Conservation (phyloP, 2,797 vertebrate genomes). For the Notolepis coatsorum region DNA sequence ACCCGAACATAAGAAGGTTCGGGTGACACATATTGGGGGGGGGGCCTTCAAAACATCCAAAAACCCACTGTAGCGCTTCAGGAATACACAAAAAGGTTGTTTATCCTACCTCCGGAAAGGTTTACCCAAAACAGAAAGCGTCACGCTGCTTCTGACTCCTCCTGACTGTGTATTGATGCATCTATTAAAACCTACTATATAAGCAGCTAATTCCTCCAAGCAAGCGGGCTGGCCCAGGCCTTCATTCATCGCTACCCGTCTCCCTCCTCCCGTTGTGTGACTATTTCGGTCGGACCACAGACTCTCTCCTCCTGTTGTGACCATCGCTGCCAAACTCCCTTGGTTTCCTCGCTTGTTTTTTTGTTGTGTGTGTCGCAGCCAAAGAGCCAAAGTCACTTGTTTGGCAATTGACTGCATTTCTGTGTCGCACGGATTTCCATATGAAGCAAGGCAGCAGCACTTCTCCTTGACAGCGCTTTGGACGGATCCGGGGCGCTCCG, state of each 20-base stretch:
- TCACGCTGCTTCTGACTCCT: constrained; percentile 31
- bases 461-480: constrained; percentile 76
- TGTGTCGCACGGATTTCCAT: constrained; percentile 86
- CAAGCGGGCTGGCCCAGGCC: constrained; percentile 35
- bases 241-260: constrained; percentile 62
- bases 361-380: constrained; percentile 70
- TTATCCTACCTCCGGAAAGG: too few relatives aligned
- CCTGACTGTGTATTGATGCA: constrained; percentile 25
- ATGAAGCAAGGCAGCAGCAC: constrained; percentile 84
- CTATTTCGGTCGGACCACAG: too few relatives aligned
- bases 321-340: constrained; percentile 48
- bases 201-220: constrained; percentile 31
- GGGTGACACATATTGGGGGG: too few relatives aligned
- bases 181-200: constrained; percentile 35
- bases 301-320: constrained; percentile 60
- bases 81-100: too few relatives aligned
- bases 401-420: constrained; percentile 87
- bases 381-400: constrained; percentile 87
- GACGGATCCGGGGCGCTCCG: constrained; percentile 69
- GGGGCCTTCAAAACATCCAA: too few relatives aligned
- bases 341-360: constrained; percentile 59
- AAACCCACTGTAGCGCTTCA: too few relatives aligned
- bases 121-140: too few relatives aligned
- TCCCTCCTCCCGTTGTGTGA: constrained; percentile 57
- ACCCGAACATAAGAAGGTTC: too few relatives aligned